A percentile compares a stretch with the other conserved stretches of the same genome.
phyloP scores from a whole-genome alignment of 2,113 vertebrate species.

The Clarias gariepinus region DNA sequence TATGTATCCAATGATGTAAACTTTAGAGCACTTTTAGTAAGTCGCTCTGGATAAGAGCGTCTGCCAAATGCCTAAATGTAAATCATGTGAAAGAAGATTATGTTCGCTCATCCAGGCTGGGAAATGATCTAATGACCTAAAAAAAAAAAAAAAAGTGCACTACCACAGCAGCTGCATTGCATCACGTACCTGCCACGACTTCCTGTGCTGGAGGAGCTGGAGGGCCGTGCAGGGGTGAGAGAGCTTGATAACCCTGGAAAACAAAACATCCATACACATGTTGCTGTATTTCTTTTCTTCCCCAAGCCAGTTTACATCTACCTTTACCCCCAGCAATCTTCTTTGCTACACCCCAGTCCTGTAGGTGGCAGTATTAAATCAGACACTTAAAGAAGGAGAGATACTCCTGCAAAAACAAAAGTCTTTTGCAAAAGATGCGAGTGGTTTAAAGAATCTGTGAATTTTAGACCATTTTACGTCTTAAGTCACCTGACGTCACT shows the following conservation, averaged over 20 bases:
- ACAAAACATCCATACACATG: background rate
- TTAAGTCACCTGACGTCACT: background rate
- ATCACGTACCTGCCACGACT: conserved; percentile 90
- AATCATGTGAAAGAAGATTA: background rate
- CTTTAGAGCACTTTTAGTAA: too few relatives aligned
- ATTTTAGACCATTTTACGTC: too few relatives aligned
- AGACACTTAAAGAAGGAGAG: too few relatives aligned
- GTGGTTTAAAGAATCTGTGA: too few relatives aligned
- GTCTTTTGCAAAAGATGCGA: too few relatives aligned
- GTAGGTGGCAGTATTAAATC: too few relatives aligned
- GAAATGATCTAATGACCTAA: background rate
- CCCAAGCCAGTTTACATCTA: background rate
- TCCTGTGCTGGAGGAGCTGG: conserved; percentile 96
- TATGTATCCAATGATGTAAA: too few relatives aligned
- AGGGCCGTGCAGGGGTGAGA: conserved; percentile 92
- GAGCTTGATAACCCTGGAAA: conserved; percentile 87
- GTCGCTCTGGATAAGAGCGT: too few relatives aligned
- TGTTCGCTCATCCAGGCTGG: background rate
- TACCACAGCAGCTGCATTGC: background rate
- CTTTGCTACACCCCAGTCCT: too few relatives aligned
- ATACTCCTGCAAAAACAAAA: too few relatives aligned
- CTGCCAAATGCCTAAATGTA: too few relatives aligned
- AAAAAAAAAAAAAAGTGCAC: background rate
- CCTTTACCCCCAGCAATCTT: too few relatives aligned
- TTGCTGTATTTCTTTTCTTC: background rate